A percentile compares a stretch with the other conserved stretches of the same genome.
Conservation (phyloP, 2,888 invertebrate species). For the Pollenia griseotomentosa region DNA sequence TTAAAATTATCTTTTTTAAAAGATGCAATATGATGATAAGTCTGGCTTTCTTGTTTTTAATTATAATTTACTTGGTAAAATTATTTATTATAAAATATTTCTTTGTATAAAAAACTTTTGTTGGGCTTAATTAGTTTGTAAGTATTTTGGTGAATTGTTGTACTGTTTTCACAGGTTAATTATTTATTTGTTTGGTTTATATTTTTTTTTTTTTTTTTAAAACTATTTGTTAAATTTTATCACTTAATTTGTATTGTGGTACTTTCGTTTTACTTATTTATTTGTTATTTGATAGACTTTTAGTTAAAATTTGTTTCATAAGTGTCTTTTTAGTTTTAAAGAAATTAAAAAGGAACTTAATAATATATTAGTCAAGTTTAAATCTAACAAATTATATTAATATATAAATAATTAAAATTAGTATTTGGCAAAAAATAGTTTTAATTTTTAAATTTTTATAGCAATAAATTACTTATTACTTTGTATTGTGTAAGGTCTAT, state of each 20-base stretch:
- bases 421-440: conserved; percentile 64
- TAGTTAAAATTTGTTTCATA: conserved; percentile 40
- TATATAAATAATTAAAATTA: conserved; percentile 33
- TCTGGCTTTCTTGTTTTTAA: conserved; percentile 14
- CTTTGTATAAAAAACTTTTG: conserved; percentile 6
- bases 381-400: conserved; percentile 56
- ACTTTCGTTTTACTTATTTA: conserved; percentile 43
- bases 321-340: conserved; percentile 40
- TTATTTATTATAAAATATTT: conserved; percentile 26
- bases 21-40: conserved; percentile 16
- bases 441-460: conserved; percentile 6
- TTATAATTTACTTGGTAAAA: conserved; percentile 39
- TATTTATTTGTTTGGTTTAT: conserved; percentile 38
- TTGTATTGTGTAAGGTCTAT: too few relatives aligned
- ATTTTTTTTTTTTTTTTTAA: conserved; percentile 67
- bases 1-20: conserved; percentile 3
- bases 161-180: conserved; percentile 73
- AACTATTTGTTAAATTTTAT: conserved; percentile 71
- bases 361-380: conserved; percentile 54
- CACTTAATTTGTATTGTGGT: conserved; percentile 72
- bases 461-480: not conserved
- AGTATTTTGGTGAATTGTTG: conserved; percentile 73
- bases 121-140: conserved; percentile 25
- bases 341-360: conserved; percentile 71
- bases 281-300: not conserved